A percentile compares a stretch with the other conserved stretches of the same genome.
phyloP scores from a whole-genome alignment of 2,797 vertebrate species.

The Pelobates cultripes region DNA sequence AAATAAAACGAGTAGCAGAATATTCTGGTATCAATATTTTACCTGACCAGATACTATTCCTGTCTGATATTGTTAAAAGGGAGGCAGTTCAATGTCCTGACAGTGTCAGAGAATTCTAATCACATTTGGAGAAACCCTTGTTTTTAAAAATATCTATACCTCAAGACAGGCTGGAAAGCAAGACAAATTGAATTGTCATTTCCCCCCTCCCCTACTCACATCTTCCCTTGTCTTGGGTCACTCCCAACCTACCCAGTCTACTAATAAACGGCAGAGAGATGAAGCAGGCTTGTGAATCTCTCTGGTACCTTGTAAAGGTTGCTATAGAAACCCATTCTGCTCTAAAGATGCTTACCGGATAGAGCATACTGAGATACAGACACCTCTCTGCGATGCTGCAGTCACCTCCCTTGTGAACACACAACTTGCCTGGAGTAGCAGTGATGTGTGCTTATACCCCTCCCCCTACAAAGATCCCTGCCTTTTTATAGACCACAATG shows the following conservation, averaged over 20 bases:
- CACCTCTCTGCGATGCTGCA: slow-evolving; percentile 35
- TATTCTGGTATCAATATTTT: no score
- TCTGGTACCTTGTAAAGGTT: slow-evolving; percentile 47
- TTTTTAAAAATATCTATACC: no score
- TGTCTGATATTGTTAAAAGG: no score
- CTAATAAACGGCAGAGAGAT: slow-evolving; percentile 23
- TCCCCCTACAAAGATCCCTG: slow-evolving; percentile 7
- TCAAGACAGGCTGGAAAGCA: no score
- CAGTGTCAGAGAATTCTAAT: no score
- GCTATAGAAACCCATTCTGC: slow-evolving; percentile 32
- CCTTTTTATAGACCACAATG: no score
- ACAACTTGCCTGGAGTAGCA: slow-evolving; percentile 40
- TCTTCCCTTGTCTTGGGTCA: slow-evolving; percentile 1
- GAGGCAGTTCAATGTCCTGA: no score
- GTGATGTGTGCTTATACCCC: neutral
- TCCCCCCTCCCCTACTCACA: neutral
- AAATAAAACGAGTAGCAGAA: no score
- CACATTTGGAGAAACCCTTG: no score
- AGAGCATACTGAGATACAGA: slow-evolving; percentile 9
- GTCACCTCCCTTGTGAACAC: slow-evolving; percentile 36
- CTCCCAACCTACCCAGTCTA: neutral
- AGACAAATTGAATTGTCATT: no score
- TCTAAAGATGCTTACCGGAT: slow-evolving; percentile 39
- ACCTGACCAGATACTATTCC: no score
- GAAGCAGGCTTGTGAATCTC: slow-evolving; percentile 38